phyloP scores from a whole-genome alignment of 2,797 vertebrate species.

The Pseudochaenichthys georgianus region DNA sequence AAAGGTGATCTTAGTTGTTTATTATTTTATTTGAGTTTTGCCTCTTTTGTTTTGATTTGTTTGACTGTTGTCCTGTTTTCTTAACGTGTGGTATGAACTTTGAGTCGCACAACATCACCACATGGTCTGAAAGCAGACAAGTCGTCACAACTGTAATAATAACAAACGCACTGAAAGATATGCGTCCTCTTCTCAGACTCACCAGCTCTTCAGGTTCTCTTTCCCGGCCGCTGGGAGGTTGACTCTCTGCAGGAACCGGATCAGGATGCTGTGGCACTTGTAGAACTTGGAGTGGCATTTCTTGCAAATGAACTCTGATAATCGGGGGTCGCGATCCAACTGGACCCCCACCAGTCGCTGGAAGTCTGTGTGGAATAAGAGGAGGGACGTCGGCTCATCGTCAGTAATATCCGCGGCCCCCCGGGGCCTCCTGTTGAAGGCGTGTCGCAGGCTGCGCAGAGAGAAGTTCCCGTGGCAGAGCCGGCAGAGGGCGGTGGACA shows the following conservation, averaged over 20 bases:
- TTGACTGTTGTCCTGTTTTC: too few species aligned
- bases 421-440: constrained; percentile 86
- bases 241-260: constrained; percentile 91
- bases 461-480: constrained; percentile 97
- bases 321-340: constrained; percentile 86
- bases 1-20: too few species aligned
- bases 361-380: constrained; percentile 91
- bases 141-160: too few species aligned
- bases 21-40: too few species aligned
- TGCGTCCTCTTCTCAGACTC: constrained; percentile 32
- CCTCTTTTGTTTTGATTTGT: too few species aligned
- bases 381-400: constrained; percentile 76
- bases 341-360: constrained; percentile 92
- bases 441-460: constrained; percentile 89
- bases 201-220: constrained; percentile 79
- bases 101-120: too few species aligned
- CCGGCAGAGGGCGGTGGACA: constrained; percentile 88
- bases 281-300: constrained; percentile 96
- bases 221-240: constrained; percentile 85
- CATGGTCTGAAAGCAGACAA: too few species aligned
- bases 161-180: too few species aligned
- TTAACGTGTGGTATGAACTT: too few species aligned
- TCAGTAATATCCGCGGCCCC: constrained; percentile 62
- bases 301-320: constrained; percentile 94
- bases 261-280: constrained; percentile 92